Conservation (phyloP, 1,140 invertebrate species). For the Drosophila kepulauana region DNA sequence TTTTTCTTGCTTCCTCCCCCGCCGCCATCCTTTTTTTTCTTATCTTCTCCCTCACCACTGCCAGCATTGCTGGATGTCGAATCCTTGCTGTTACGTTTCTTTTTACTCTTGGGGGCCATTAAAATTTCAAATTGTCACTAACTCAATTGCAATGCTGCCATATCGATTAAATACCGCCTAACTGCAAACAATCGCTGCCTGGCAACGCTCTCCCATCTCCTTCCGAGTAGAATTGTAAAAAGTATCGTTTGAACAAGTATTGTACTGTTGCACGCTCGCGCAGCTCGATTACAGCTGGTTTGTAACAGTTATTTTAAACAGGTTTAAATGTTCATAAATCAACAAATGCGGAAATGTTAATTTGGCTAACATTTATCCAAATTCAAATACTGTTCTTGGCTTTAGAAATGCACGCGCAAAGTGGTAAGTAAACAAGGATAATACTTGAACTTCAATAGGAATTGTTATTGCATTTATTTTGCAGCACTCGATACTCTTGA, state of each 20-base stretch:
- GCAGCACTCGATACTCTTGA: slow-evolving; percentile 58
- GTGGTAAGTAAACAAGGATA: slow-evolving; percentile 31
- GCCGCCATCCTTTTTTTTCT: slow-evolving; percentile 84
- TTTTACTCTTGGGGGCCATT: slow-evolving; percentile 85
- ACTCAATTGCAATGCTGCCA: background rate
- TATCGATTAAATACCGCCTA: slow-evolving; percentile 33
- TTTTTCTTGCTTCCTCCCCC: slow-evolving; percentile 85
- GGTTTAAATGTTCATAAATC: slow-evolving; percentile 21
- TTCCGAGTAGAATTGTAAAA: background rate
- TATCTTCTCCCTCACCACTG: slow-evolving; percentile 82
- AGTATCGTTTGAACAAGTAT: background rate
- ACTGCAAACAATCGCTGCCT: background rate
- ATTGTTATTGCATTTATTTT: background rate
- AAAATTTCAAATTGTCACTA: background rate
- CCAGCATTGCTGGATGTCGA: slow-evolving; percentile 84
- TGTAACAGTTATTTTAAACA: slow-evolving; percentile 30
- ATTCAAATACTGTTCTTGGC: slow-evolving; percentile 27
- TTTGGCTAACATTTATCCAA: slow-evolving; percentile 21
- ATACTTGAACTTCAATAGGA: background rate
- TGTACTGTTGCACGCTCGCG: background rate
- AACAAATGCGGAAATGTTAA: slow-evolving; percentile 47
- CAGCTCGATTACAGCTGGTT: slow-evolving; percentile 9
- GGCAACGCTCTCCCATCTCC: slow-evolving; percentile 7
- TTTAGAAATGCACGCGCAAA: slow-evolving; percentile 10
- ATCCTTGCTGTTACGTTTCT: slow-evolving; percentile 86